A percentile compares a stretch with the other conserved stretches of the same genome.
Conservation (phyloP, 2,113 vertebrate genomes). For the Archilochus colubris region DNA sequence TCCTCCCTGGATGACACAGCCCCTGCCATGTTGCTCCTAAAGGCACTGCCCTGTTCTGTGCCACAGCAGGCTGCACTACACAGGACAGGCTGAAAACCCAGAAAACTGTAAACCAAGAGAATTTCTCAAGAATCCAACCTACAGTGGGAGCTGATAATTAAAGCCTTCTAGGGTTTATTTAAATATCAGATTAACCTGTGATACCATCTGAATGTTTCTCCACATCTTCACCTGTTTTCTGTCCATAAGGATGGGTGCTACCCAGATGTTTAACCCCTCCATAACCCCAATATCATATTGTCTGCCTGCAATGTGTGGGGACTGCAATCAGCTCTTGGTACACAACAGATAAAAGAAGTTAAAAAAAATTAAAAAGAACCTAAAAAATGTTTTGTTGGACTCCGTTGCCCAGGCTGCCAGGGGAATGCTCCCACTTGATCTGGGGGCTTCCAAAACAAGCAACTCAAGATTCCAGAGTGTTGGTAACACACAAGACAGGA, state of each 20-base stretch:
- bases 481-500: slow-evolving; percentile 15
- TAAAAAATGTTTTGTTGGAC: slow-evolving; percentile 82
- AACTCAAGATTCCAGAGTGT: slow-evolving; percentile 57
- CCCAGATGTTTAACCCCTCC: slow-evolving; percentile 48
- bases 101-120: slow-evolving; percentile 16
- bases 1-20: not conserved
- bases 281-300: not conserved
- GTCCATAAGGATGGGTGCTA: slow-evolving; percentile 50
- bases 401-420: slow-evolving; percentile 87
- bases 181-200: slow-evolving; percentile 48
- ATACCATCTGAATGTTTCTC: slow-evolving; percentile 52
- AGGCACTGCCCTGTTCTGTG: not conserved
- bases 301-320: slow-evolving; percentile 63
- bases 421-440: slow-evolving; percentile 77
- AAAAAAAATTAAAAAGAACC: slow-evolving; percentile 85
- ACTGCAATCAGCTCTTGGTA: slow-evolving; percentile 76
- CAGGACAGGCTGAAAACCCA: not conserved
- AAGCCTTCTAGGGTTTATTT: slow-evolving; percentile 56
- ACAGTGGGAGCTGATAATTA: slow-evolving; percentile 26
- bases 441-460: slow-evolving; percentile 69
- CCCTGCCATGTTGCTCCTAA: not conserved
- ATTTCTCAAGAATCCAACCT: slow-evolving; percentile 38
- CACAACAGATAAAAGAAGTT: slow-evolving; percentile 78
- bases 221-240: slow-evolving; percentile 51
- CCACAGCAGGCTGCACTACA: slow-evolving; percentile 40